Conservation (phyloP, 2,888 invertebrate species). For the Frankliniella intonsa region DNA sequence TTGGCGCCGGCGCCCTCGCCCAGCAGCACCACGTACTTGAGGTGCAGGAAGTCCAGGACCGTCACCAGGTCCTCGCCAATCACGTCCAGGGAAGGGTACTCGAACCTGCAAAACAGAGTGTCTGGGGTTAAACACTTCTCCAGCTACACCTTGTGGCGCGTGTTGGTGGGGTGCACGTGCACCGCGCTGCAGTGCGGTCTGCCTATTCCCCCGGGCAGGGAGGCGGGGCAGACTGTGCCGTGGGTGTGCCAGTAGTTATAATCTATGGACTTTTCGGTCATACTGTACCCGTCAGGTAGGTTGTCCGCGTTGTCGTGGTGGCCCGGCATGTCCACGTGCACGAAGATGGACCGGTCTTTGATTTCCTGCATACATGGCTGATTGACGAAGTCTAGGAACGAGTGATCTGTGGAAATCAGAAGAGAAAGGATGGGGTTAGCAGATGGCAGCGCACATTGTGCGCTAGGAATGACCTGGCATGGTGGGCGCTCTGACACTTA, state of each 20-base stretch:
- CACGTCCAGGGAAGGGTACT: constrained; percentile 75
- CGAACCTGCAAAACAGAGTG: constrained; percentile 56
- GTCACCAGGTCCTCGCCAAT: constrained; percentile 77
- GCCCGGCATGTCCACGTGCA: constrained; percentile 81
- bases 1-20: constrained; percentile 89
- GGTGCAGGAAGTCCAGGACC: constrained; percentile 74
- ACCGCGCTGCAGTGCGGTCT: too few relatives aligned
- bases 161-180: too few relatives aligned
- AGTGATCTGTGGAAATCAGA: constrained; percentile 59
- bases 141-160: too few relatives aligned
- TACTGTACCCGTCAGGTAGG: constrained; percentile 52
- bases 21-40: constrained; percentile 76
- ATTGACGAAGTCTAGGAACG: constrained; percentile 76
- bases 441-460: constrained; percentile 13
- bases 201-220: too few relatives aligned
- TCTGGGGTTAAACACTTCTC: too few relatives aligned
- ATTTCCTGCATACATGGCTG: constrained; percentile 80
- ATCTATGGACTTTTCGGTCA: too few relatives aligned
- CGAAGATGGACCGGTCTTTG: constrained; percentile 77
- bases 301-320: constrained; percentile 78
- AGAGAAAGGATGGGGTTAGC: neutral
- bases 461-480: too few relatives aligned
- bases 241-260: too few relatives aligned
- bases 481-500: constrained; percentile 52
- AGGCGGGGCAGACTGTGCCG: too few relatives aligned